These are phyloP conservation scores for Mesoligia furuncula DNA, from an alignment of 2,888 invertebrate genomes.

Conservation along the genomic window DNA sequence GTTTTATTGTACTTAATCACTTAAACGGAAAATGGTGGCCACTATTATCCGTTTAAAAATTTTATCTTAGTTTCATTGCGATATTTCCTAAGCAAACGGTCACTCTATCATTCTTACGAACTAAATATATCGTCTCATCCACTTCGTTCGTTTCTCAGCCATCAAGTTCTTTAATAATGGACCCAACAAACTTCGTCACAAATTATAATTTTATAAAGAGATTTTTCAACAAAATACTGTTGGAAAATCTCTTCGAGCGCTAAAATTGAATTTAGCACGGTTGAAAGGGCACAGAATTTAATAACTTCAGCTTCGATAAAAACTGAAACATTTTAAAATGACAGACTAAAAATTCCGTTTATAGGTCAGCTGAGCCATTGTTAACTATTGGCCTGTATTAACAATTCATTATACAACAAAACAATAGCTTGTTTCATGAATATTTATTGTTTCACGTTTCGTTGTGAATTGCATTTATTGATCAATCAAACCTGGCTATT, in stretches of 20 bases:
- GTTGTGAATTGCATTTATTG: conserved; percentile 39
- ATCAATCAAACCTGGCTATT: conserved; percentile 18
- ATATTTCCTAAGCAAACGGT: neutral
- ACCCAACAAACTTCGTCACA: neutral
- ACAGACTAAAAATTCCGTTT: neutral
- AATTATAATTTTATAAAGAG: conserved; percentile 1
- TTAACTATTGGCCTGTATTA: conserved; percentile 24
- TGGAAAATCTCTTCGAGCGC: conserved; percentile 8
- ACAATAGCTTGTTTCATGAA: conserved; percentile 49
- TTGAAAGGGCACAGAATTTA: conserved; percentile 9
- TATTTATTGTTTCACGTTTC: conserved; percentile 37
- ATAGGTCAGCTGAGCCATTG: conserved; percentile 37
- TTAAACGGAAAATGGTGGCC: too few species aligned
- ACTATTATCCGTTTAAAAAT: too few species aligned
- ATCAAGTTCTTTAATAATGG: neutral
- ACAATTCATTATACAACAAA: conserved; percentile 39
- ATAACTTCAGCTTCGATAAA: conserved; percentile 9
- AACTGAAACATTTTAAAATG: conserved; percentile 25
- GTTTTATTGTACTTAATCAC: too few species aligned
- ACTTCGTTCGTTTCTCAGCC: neutral
- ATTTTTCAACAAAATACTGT: neutral
- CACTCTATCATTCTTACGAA: neutral
- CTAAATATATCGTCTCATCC: neutral
- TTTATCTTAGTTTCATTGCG: neutral
- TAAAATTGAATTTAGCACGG: conserved; percentile 19